Percentiles rank a stretch among this genome's conserved stretches.
Conservation (phyloP, 2,113 vertebrate genomes). For the Oncorhynchus clarkii region DNA sequence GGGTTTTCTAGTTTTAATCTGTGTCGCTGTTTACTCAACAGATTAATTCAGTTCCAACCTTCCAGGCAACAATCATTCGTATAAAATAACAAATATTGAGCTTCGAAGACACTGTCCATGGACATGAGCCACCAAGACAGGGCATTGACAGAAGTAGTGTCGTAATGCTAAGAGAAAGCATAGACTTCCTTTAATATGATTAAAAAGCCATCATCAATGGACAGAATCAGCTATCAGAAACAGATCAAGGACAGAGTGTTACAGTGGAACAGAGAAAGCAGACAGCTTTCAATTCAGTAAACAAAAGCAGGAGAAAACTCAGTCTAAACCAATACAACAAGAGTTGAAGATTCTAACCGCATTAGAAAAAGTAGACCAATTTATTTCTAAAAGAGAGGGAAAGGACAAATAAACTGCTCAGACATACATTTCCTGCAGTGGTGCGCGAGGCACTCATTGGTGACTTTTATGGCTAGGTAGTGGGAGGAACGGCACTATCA, state of each 20-base stretch:
- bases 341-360: slow-evolving; percentile 29
- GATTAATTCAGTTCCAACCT: background rate
- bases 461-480: slow-evolving; percentile 72
- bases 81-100: background rate
- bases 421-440: slow-evolving; percentile 62
- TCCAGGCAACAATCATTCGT: background rate
- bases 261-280: background rate
- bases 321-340: slow-evolving; percentile 6
- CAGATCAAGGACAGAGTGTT: background rate
- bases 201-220: background rate
- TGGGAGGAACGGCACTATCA: slow-evolving; percentile 66
- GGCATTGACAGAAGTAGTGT: background rate
- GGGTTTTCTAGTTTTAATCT: slow-evolving; percentile 10
- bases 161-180: background rate
- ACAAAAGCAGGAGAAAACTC: slow-evolving; percentile 26
- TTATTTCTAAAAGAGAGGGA: slow-evolving; percentile 56
- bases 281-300: background rate
- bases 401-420: slow-evolving; percentile 63
- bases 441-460: slow-evolving; percentile 50
- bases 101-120: no score
- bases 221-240: background rate
- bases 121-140: background rate
- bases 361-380: slow-evolving; percentile 43
- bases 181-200: background rate
- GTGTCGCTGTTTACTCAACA: background rate